A percentile compares a stretch with the other conserved stretches of the same genome.
These are phyloP conservation scores for Drosophila trichaetosa DNA, from an alignment of 2,888 invertebrate genomes.

Conservation along the genomic window DNA sequence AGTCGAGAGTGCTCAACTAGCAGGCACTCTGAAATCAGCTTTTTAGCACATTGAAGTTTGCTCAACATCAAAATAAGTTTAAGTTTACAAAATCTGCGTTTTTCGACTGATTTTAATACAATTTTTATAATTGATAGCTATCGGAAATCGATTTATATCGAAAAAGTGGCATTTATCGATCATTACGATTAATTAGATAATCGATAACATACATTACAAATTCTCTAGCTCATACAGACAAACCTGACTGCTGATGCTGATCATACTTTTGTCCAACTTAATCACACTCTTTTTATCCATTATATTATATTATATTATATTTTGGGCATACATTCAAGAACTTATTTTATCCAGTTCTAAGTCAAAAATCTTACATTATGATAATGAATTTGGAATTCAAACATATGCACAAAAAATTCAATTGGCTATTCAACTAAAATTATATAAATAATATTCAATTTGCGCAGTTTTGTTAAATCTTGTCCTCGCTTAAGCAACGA, in stretches of 20 bases:
- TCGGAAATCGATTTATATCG: no score
- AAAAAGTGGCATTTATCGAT: neutral
- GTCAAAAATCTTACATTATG: neutral
- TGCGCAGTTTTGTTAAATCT: neutral
- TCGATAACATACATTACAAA: neutral
- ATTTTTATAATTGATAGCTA: neutral
- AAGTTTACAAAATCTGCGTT: accelerated
- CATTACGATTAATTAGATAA: neutral
- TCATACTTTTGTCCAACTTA: neutral
- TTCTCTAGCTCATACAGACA: neutral
- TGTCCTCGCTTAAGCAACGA: constrained; percentile 11
- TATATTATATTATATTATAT: no score
- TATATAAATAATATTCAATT: constrained; percentile 1
- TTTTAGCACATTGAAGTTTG: neutral
- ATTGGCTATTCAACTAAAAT: neutral
- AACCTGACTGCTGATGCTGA: neutral
- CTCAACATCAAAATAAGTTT: neutral
- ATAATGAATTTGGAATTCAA: neutral
- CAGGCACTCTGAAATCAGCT: neutral
- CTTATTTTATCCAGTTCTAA: neutral
- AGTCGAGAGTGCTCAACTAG: neutral
- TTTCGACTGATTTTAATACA: neutral
- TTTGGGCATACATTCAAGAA: neutral
- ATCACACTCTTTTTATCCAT: neutral
- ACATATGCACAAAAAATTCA: neutral